Conservation (phyloP, 2,888 invertebrate genomes). For the Nephrotoma flavescens region DNA sequence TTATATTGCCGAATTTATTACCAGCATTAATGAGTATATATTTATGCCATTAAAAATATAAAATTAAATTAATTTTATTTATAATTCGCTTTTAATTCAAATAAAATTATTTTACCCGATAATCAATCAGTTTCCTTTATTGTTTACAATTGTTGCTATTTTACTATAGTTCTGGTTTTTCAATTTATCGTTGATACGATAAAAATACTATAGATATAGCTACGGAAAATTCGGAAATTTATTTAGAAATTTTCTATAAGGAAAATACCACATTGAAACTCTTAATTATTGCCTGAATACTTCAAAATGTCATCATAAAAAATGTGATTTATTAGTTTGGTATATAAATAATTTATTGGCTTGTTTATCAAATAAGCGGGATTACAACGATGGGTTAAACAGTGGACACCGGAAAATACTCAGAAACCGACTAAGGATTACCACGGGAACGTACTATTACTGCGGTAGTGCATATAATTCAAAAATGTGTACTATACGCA, state of each 20-base stretch:
- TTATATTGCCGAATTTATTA: background rate
- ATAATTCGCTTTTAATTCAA: background rate
- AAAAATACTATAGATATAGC: background rate
- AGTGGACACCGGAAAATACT: no score
- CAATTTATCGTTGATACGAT: background rate
- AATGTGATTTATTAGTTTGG: background rate
- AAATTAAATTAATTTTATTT: background rate
- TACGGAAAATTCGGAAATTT: background rate
- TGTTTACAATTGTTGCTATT: background rate
- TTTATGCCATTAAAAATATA: background rate
- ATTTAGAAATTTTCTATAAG: background rate
- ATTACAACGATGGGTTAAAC: no score
- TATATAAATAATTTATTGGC: background rate
- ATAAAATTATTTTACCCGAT: background rate
- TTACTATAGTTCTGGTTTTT: background rate
- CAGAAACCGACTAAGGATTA: no score
- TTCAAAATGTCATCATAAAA: background rate
- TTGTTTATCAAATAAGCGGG: no score
- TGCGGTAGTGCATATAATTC: no score
- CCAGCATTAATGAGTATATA: background rate
- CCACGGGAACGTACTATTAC: no score
- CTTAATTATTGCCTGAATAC: background rate
- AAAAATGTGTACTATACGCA: no score
- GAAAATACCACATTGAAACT: background rate
- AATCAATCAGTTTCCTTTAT: background rate